Conservation (phyloP, 2,888 invertebrate genomes). For the Corythucha ciliata region DNA sequence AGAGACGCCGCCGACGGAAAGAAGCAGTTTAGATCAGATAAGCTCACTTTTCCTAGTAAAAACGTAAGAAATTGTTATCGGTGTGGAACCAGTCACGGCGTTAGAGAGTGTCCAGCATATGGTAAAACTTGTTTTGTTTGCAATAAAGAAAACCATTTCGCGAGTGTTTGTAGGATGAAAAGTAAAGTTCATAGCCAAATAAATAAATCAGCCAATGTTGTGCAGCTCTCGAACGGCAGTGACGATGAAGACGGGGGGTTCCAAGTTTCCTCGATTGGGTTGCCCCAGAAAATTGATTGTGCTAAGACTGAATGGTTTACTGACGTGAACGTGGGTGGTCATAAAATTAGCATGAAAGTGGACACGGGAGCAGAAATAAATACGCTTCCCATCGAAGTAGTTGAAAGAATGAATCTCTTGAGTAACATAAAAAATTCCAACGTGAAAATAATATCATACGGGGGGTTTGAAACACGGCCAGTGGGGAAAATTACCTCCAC, state of each 20-base stretch:
- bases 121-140: background rate
- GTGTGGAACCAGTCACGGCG: background rate
- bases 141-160: constrained; percentile 1
- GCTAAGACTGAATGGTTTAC: constrained; percentile 2
- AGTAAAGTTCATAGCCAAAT: constrained; percentile 1
- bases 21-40: too few species aligned
- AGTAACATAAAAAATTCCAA: background rate
- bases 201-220: background rate
- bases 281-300: too few species aligned
- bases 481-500: background rate
- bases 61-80: background rate
- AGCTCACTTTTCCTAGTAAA: constrained; percentile 1
- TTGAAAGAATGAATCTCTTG: background rate
- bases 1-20: background rate
- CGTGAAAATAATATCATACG: constrained; percentile 11
- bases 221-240: background rate
- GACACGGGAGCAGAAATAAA: constrained; percentile 10
- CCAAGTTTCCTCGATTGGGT: too few species aligned
- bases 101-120: constrained; percentile 4
- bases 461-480: background rate
- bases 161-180: constrained; percentile 2
- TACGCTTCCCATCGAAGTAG: background rate
- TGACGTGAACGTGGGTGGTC: background rate
- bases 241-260: background rate
- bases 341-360: background rate